These are phyloP conservation scores for Drosophila pseudotalamancana DNA, from an alignment of 2,888 invertebrate genomes.

Conservation along the genomic window DNA sequence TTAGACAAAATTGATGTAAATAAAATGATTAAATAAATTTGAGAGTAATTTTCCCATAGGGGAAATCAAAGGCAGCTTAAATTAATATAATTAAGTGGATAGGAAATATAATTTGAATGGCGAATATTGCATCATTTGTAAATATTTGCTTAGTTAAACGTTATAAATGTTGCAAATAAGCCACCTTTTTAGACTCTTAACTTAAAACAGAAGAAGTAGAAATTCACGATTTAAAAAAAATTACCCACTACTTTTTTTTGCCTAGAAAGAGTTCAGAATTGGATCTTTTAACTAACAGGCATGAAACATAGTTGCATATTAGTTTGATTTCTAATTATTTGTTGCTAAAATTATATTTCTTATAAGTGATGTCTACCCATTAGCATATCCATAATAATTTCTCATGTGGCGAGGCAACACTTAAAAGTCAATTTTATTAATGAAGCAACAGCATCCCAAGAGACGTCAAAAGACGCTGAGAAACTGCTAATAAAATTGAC, in stretches of 20 bases:
- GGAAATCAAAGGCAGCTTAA: background rate
- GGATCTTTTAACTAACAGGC: too few relatives aligned
- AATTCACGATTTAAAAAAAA: too few relatives aligned
- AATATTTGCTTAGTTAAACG: too few relatives aligned
- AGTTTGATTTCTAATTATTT: background rate
- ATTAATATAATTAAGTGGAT: background rate
- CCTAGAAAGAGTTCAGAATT: too few relatives aligned
- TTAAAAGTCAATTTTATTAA: conserved; percentile 29
- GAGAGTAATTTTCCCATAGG: background rate
- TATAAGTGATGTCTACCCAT: conserved; percentile 10
- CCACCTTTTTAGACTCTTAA: too few relatives aligned
- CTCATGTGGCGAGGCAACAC: conserved; percentile 10
- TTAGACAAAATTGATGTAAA: conserved; percentile 30
- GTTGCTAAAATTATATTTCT: background rate
- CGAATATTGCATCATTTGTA: background rate
- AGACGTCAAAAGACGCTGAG: conserved; percentile 46
- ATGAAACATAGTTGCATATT: background rate
- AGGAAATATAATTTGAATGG: background rate
- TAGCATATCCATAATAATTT: conserved; percentile 43
- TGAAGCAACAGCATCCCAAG: conserved; percentile 28
- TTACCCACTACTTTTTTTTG: too few relatives aligned
- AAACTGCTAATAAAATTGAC: conserved; percentile 36
- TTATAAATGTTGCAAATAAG: too few relatives aligned
- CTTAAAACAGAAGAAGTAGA: too few relatives aligned
- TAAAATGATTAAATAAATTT: conserved; percentile 25